A percentile compares a stretch with the other conserved stretches of the same genome.
Conservation (phyloP, 2,797 vertebrate genomes). For the Gouania willdenowi region DNA sequence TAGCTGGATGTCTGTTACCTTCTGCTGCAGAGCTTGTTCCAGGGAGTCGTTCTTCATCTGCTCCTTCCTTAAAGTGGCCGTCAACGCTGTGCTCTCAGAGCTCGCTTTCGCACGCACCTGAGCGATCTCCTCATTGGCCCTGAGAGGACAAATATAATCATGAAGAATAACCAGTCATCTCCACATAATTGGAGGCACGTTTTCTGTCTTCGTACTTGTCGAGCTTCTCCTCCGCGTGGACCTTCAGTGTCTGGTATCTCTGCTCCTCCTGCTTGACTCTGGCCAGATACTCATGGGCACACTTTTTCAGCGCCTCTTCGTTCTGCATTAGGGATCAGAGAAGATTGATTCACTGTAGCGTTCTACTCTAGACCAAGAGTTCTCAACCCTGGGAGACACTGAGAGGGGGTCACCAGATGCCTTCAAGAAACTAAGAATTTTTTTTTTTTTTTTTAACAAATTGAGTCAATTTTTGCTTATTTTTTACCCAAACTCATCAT, state of each 20-base stretch:
- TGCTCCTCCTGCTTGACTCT: constrained; percentile 96
- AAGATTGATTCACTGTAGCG: too few species aligned
- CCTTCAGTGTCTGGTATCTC: constrained; percentile 92
- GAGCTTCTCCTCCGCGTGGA: constrained; percentile 94
- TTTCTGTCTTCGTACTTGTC: constrained; percentile 78
- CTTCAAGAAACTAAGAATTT: too few species aligned
- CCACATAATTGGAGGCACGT: too few species aligned
- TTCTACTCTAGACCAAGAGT: too few species aligned
- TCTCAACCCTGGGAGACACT: too few species aligned
- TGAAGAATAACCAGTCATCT: neutral
- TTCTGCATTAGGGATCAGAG: constrained; percentile 73
- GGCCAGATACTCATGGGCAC: constrained; percentile 91
- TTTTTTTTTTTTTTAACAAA: too few species aligned
- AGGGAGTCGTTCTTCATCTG: constrained; percentile 96
- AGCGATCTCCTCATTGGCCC: constrained; percentile 96
- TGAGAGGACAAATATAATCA: constrained; percentile 35
- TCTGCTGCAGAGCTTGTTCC: constrained; percentile 91
- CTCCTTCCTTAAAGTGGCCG: constrained; percentile 88
- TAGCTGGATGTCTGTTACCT: constrained; percentile 74
- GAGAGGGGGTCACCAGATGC: too few species aligned
- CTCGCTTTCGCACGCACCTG: constrained; percentile 89
- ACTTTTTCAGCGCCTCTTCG: constrained; percentile 95
- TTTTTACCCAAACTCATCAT: too few species aligned
- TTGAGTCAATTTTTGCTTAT: too few species aligned
- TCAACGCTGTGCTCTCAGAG: constrained; percentile 84